These are phyloP conservation scores for Dasyprocta punctata DNA, from an alignment of 2,113 vertebrate species.

Conservation along the genomic window DNA sequence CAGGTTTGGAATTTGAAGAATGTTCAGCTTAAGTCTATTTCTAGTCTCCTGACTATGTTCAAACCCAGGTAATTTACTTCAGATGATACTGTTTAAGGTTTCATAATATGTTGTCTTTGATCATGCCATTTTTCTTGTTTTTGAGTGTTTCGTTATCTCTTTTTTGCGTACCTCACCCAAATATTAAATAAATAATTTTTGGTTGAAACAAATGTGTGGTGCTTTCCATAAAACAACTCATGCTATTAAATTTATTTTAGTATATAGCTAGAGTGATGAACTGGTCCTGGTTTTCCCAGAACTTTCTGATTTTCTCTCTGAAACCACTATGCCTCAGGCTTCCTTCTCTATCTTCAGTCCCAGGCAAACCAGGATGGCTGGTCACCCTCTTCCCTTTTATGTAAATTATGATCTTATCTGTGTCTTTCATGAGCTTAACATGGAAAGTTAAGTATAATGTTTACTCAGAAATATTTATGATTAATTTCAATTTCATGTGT, in stretches of 20 bases:
- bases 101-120: background rate
- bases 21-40: background rate
- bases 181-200: background rate
- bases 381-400: background rate
- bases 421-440: conserved; percentile 36
- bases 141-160: background rate
- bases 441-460: background rate
- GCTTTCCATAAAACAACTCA: background rate
- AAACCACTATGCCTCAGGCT: background rate
- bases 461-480: conserved; percentile 49
- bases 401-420: conserved; percentile 37
- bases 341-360: too few relatives aligned
- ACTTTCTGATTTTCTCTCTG: background rate
- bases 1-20: background rate
- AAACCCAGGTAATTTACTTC: background rate
- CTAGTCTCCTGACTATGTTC: background rate
- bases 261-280: background rate
- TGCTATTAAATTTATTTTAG: conserved; percentile 1
- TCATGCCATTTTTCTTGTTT: background rate
- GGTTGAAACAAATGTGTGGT: background rate
- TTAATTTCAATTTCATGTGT: conserved; percentile 60
- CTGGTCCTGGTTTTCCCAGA: background rate
- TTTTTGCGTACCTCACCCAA: conserved; percentile 17
- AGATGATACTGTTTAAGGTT: background rate
- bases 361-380: background rate